Evolutionary conservation across 2,888 invertebrate genomes (phyloP), one percentile per base, ranked within the genome.

Genomic region (Gymnosoma rotundatum): DNA sequence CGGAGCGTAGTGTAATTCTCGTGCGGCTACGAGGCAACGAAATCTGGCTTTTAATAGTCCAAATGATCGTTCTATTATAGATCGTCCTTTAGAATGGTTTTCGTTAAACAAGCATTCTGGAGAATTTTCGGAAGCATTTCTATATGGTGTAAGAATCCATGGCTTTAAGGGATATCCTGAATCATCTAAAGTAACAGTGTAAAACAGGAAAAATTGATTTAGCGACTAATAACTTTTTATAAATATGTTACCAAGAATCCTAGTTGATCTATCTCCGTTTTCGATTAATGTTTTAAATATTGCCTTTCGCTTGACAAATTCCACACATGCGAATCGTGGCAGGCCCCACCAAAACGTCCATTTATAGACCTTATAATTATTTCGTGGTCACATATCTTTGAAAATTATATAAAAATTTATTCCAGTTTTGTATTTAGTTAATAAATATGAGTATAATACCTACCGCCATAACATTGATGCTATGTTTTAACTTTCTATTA

Each of bases 1-100:
- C 45, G 45, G 45, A 45, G 50, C 45, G 45, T 79, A 72, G 52
- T 72, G 79, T 38, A 79, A 63, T 32, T 79, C 61, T 60, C 79
- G 25, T 60, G 58, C 70, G 42, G 42, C 70, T 45, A 60, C 50
- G 20, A 70, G 36, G 38, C 70, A 78, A 20, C 60, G 67, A 45
- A 60, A 72, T 48, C 70, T 60, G 9, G 36, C 58, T 60, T 60
- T 60, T 36, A 60, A 36, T n/a, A 60, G 58, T n/a, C 58, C 58
- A 60, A 60, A 60, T 16, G 58, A 16, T 32, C n/a, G n/a, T 54
- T 36, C 54, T 7, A 69, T 21, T 54, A 69, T 38, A 56, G 54
- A 69, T 18, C 67, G 12, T 32, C 54, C 54, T 38, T 67, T 25
- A 21, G 70, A 69, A 56, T 70, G 58, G 18, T 58, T 20, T 16